phyloP scores from a whole-genome alignment of 2,888 invertebrate genomes.

The Pollenia labialis region DNA sequence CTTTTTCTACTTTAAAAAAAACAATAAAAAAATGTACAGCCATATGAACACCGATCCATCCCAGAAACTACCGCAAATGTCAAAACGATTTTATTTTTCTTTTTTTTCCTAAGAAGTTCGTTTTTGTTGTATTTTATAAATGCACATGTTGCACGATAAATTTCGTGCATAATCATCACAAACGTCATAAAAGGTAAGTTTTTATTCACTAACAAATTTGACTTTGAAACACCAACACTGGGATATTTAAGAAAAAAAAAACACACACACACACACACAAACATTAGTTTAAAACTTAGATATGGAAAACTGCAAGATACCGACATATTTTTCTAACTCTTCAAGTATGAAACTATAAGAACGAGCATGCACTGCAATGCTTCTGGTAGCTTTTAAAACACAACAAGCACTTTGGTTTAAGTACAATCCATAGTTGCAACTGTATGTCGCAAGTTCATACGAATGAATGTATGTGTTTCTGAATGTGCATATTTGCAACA shows the following conservation, averaged over 20 bases:
- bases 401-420: constrained; percentile 29
- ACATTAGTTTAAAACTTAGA: neutral
- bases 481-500: constrained; percentile 41
- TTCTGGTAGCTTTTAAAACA: constrained; percentile 5
- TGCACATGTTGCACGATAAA: constrained; percentile 77
- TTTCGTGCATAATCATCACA: constrained; percentile 76
- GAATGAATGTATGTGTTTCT: neutral
- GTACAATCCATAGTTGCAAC: constrained; percentile 49
- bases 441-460: constrained; percentile 39
- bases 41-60: constrained; percentile 37
- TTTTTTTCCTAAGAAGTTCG: constrained; percentile 60
- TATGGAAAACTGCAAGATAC: constrained; percentile 38
- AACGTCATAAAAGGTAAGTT: constrained; percentile 59
- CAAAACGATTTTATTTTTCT: constrained; percentile 58
- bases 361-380: neutral
- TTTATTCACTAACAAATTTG: constrained; percentile 55
- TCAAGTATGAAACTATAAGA: neutral
- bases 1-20: constrained; percentile 1
- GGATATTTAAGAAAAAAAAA: neutral
- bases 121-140: constrained; percentile 73
- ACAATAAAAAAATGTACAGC: constrained; percentile 34
- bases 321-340: neutral
- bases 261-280: neutral
- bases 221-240: constrained; percentile 44
- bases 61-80: constrained; percentile 60